A percentile compares a stretch with the other conserved stretches of the same genome.
These are phyloP conservation scores for Potamarius usumacintae DNA, from an alignment of 2,113 vertebrate genomes.

Conservation along the genomic window DNA sequence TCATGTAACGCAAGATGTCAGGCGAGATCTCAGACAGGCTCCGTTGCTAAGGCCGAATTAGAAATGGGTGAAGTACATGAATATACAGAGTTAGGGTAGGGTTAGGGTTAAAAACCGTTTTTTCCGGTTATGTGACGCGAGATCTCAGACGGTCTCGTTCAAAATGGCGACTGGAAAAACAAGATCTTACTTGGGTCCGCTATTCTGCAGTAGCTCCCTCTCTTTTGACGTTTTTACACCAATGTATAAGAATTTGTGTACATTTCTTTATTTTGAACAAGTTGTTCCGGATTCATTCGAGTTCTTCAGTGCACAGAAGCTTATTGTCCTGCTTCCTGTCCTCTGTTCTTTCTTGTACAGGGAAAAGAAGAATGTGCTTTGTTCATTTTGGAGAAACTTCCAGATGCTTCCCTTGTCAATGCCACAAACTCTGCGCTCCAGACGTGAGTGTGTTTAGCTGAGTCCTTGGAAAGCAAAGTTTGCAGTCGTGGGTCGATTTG, in stretches of 20 bases:
- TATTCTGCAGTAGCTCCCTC: too few relatives aligned
- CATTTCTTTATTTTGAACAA: background rate
- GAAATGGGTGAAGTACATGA: too few relatives aligned
- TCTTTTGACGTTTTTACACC: background rate
- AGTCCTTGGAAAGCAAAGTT: background rate
- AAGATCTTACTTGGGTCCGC: too few relatives aligned
- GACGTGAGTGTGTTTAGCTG: slow-evolving; percentile 83
- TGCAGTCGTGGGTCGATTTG: background rate
- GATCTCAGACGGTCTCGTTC: too few relatives aligned
- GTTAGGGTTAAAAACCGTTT: too few relatives aligned
- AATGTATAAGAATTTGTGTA: background rate
- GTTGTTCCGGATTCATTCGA: background rate
- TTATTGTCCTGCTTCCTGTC: background rate
- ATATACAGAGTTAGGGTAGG: too few relatives aligned
- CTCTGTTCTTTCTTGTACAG: slow-evolving; percentile 63
- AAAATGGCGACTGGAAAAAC: too few relatives aligned
- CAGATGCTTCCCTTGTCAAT: slow-evolving; percentile 84
- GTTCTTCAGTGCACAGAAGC: too few relatives aligned
- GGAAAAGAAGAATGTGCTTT: slow-evolving; percentile 93
- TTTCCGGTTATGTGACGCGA: too few relatives aligned
- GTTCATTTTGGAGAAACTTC: slow-evolving; percentile 91
- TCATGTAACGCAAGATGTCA: too few relatives aligned
- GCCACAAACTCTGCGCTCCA: slow-evolving; percentile 88
- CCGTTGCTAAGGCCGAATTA: too few relatives aligned
- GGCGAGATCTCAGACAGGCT: too few relatives aligned